Evolutionary conservation across 2,113 vertebrate genomes (phyloP), one percentile per base, ranked within the genome.

Genomic region (Cavia porcellus): DNA sequence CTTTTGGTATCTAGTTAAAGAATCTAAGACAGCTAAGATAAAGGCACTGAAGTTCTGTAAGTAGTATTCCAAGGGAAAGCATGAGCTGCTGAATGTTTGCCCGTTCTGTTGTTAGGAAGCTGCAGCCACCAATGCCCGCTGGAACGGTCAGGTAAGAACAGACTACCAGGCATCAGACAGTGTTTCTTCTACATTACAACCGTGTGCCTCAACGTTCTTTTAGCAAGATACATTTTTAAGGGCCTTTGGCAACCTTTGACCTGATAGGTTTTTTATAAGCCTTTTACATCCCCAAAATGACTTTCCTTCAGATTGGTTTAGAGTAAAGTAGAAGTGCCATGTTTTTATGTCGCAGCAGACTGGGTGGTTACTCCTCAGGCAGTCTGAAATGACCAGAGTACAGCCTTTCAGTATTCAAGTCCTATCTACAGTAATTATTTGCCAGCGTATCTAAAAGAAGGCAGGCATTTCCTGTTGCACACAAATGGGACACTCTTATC

Each of bases 401-500:
- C 77, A 80, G 98, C 98, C 96, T 50, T 93, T 96, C 94, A 90
- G 85, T 88, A 94, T 7, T 3, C 90, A 82, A 93, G 97, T 84
- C 96, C 90, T 98, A 98, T 98, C 98, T 94, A 96, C 64, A 42
- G 47, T 22, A 90, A 97, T 89, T 98, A 98, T 98, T 98, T 98
- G 96, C 98, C 98, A 95, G 97, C 97, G 4, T 98, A 98, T 98
- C 98, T 98, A 97, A 97, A 98, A 98, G 96, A 97, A 98, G 98
- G 92, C 98, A 98, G 98, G 96, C 98, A 98, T 98, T 98, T 98
- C 98, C 98, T 98, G 96, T 96, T 96, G 97, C 98, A 98, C 98
- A 98, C 98, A 98, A 98, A 98, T 97, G 98, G 96, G 98, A 98
- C 96, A 96, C 96, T 96, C 98, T 98, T 98, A 99, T 98, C 98